Conservation (phyloP, 2,888 invertebrate species). For the Biston betularia region DNA sequence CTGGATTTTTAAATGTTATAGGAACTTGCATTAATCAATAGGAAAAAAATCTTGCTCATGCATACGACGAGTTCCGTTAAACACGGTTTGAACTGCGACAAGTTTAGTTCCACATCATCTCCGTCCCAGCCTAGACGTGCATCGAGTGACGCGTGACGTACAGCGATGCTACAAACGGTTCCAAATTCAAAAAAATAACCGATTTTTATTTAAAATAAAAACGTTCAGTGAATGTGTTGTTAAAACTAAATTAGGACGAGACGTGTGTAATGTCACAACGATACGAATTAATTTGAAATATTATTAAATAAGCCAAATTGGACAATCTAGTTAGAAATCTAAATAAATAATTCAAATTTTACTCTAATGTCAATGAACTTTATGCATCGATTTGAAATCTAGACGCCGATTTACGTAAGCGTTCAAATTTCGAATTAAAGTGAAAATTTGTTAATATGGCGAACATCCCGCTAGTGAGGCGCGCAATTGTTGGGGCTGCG, state of each 20-base stretch:
- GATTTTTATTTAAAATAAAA: neutral
- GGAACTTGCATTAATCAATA: too few species aligned
- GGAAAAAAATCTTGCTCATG: slow-evolving; percentile 11
- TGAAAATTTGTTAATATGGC: slow-evolving; percentile 61
- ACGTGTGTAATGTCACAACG: neutral
- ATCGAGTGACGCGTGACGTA: slow-evolving; percentile 53
- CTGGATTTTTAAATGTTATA: too few species aligned
- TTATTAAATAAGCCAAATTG: neutral
- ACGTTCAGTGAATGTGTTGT: neutral
- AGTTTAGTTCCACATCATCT: slow-evolving; percentile 52
- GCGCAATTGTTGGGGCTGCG: slow-evolving; percentile 75
- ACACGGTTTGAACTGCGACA: slow-evolving; percentile 1
- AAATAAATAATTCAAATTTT: slow-evolving; percentile 19
- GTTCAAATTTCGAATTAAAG: slow-evolving; percentile 1
- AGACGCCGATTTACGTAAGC: neutral
- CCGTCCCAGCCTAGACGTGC: slow-evolving; percentile 53
- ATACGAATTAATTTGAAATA: neutral
- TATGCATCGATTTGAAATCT: neutral
- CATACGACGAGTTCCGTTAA: neutral
- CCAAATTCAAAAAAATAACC: slow-evolving; percentile 29
- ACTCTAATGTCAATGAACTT: neutral
- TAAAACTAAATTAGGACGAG: neutral
- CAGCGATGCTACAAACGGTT: slow-evolving; percentile 48
- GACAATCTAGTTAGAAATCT: slow-evolving; percentile 2
- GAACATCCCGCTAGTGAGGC: slow-evolving; percentile 71